Percentiles rank a stretch among this genome's conserved stretches.
These are phyloP conservation scores for Botia almorhae DNA, from an alignment of 2,797 vertebrate species.

Conservation along the genomic window DNA sequence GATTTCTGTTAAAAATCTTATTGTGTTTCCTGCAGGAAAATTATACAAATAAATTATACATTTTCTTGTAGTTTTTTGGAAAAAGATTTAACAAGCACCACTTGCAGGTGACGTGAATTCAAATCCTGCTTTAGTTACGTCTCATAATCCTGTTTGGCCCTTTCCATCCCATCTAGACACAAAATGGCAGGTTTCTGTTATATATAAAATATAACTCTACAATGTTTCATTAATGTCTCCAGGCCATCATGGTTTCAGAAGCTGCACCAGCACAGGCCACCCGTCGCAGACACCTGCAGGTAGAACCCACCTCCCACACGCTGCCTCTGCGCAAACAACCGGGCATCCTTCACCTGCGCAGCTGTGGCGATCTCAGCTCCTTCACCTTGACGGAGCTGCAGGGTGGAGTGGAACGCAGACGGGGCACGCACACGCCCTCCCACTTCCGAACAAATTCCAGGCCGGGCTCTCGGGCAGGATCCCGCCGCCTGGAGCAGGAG, in stretches of 20 bases:
- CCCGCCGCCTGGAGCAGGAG: constrained; percentile 65
- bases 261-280: background rate
- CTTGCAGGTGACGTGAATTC: no score
- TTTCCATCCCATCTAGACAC: no score
- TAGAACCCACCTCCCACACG: background rate
- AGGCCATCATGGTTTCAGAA: constrained; percentile 72
- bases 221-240: constrained; percentile 20
- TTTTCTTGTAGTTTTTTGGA: no score
- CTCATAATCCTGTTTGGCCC: no score
- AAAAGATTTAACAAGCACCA: no score
- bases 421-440: background rate
- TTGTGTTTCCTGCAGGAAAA: no score
- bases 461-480: constrained; percentile 56
- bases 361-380: constrained; percentile 84
- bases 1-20: background rate
- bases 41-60: no score
- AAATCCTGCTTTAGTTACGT: no score
- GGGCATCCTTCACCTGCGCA: constrained; percentile 78
- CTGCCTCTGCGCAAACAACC: constrained; percentile 65
- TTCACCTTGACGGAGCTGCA: constrained; percentile 69
- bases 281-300: constrained; percentile 32
- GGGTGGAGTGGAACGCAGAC: constrained; percentile 72
- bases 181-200: no score
- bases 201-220: background rate
- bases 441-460: constrained; percentile 38